Evolutionary conservation across 23 tunicate genomes (phyloP).

Genomic region (Corella eumyota): DNA sequence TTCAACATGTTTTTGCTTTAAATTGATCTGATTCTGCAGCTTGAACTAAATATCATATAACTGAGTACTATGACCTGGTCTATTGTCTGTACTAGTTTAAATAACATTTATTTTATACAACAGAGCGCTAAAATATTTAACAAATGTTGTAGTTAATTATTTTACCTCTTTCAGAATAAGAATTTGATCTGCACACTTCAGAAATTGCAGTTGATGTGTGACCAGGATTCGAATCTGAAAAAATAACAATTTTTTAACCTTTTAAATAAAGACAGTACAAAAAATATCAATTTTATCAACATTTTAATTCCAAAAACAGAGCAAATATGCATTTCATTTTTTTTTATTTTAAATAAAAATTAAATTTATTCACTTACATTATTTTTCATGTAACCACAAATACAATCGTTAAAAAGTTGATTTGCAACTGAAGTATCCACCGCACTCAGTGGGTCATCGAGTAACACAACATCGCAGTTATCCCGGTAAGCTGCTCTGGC

Average conservation of each 20-base stretch:
- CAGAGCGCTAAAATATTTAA: no score
- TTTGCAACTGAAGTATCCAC: slow-evolving; percentile 76
- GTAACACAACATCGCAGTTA: slow-evolving; percentile 30
- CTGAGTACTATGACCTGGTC: no score
- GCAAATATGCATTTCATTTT: no score
- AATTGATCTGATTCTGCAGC: no score
- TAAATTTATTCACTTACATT: slow-evolving; percentile 33
- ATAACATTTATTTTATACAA: no score
- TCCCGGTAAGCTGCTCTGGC: slow-evolving; percentile 74
- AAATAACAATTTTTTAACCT: not conserved
- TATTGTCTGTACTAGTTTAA: no score
- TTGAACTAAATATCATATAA: no score
- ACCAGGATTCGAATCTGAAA: slow-evolving; percentile 71
- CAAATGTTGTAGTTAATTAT: no score
- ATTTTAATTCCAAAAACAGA: no score
- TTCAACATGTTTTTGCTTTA: no score
- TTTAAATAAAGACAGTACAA: no score
- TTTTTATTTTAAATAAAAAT: not conserved
- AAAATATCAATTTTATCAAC: no score
- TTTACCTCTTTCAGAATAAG: slow-evolving; percentile 68
- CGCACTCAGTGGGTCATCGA: slow-evolving; percentile 95
- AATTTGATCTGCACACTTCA: slow-evolving; percentile 63
- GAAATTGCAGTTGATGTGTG: slow-evolving; percentile 77
- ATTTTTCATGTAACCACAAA: slow-evolving; percentile 48
- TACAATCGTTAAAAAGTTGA: slow-evolving; percentile 52